These are phyloP conservation scores for Drosophila melanosoma DNA, from an alignment of 2,888 invertebrate species.

Conservation along the genomic window DNA sequence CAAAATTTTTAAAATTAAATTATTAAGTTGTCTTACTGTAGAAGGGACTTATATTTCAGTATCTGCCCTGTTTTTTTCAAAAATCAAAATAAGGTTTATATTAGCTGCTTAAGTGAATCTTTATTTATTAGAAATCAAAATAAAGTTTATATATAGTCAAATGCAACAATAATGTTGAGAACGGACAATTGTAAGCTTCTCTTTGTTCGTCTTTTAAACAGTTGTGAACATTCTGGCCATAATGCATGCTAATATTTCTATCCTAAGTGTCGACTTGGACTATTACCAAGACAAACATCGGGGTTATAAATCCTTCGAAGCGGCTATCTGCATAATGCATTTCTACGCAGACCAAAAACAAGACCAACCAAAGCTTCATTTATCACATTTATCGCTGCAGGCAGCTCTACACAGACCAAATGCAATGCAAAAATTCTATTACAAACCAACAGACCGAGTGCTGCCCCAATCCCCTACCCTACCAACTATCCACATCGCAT, in stretches of 20 bases:
- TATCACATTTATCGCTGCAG: conserved; percentile 76
- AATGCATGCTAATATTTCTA: conserved; percentile 59
- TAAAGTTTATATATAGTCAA: not conserved
- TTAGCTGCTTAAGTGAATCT: not conserved
- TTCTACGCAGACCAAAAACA: conserved; percentile 65
- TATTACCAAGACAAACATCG: conserved; percentile 72
- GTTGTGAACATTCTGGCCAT: conserved; percentile 19
- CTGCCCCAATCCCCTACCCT: not conserved
- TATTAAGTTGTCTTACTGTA: not conserved
- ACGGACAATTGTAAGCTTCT: not conserved
- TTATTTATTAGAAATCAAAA: not conserved
- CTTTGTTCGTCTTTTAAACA: not conserved
- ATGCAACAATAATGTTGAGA: not conserved
- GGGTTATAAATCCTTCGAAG: conserved; percentile 65
- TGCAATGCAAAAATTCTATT: conserved; percentile 78
- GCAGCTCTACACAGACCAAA: conserved; percentile 51
- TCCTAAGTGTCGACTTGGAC: conserved; percentile 65
- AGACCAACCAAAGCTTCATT: conserved; percentile 65
- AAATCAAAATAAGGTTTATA: not conserved
- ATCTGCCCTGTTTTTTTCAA: not conserved
- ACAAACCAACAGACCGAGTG: conserved; percentile 53
- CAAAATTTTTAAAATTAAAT: not conserved
- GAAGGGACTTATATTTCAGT: fast-evolving
- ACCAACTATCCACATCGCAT: no score
- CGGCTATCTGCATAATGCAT: conserved; percentile 76